Base-by-base conservation (phyloP, 1,140 invertebrate species). In the Drosophila suzukii region DNA sequence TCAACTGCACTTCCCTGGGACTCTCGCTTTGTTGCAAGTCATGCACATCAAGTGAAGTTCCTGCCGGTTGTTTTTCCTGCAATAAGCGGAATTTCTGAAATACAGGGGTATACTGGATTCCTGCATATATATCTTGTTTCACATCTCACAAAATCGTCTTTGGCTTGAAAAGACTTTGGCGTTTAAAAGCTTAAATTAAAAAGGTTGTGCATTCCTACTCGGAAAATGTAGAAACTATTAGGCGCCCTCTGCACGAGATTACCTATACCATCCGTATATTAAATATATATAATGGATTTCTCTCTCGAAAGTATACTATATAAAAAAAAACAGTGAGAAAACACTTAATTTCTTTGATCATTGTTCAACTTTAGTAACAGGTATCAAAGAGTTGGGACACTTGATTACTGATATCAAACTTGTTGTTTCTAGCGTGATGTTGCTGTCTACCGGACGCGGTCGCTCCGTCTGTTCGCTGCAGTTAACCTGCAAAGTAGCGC, bases 401-500 rank as follows among this genome's bases (percentile, higher is more conserved):
- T n/a, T 5, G 36, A 39, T 41, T 32, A 62, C 27, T 11, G 24
- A 24, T 3, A 3, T 30, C 10, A 7, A 11, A 43, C 36, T 62
- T 41, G 68, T 58, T 82, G 72, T 38, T 74, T 51, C n/a, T 51
- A 32, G 8, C n/a, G 10, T 6, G 30, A 12, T 12, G 63, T 43
- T 74, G 71, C 58, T 57, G 63, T 53, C 62, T 62, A 27, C 39
- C 49, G 41, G 59, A 46, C 47, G 50, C 62, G 75, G 62, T 55
- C 60, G 34, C 55, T 68, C 75, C 70, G 84, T 84, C 84, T 89
- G 73, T 89, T 89, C 80, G 77, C 80, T 81, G 84, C 84, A 84
- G 84, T 84, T 89, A 89, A 89, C 84, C 81, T 89, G 84, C 74
- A 89, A 89, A 89, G 84, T 89, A 89, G 84, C 84, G 81, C 84